A percentile compares a stretch with the other conserved stretches of the same genome.
Conservation (phyloP, 2,888 invertebrate species). For the Chesias legatella region DNA sequence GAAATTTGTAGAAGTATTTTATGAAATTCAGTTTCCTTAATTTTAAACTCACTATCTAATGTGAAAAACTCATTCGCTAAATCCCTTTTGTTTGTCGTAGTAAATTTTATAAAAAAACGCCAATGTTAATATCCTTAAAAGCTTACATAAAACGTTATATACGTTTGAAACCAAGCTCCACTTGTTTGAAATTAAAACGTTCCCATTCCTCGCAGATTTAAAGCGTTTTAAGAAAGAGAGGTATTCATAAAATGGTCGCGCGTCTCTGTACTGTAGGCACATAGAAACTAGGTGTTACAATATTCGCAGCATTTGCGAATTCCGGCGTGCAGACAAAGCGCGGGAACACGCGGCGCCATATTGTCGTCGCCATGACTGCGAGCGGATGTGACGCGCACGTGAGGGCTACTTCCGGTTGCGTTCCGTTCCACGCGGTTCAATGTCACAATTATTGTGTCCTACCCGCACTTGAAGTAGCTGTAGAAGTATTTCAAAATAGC, state of each 20-base stretch:
- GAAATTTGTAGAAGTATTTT: too few relatives aligned
- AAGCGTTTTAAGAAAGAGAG: conserved; percentile 3
- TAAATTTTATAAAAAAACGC: too few relatives aligned
- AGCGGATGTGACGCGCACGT: conserved; percentile 76
- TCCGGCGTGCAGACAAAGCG: conserved; percentile 45
- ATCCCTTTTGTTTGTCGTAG: too few relatives aligned
- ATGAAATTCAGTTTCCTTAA: too few relatives aligned
- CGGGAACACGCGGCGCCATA: conserved; percentile 68
- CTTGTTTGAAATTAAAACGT: too few relatives aligned
- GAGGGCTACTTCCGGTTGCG: conserved; percentile 69
- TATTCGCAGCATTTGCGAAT: conserved; percentile 32
- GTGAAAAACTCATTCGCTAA: too few relatives aligned
- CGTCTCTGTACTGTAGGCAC: conserved; percentile 15
- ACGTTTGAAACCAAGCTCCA: too few relatives aligned
- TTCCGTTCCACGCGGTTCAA: conserved; percentile 75
- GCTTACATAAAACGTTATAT: too few relatives aligned
- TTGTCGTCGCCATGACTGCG: conserved; percentile 69
- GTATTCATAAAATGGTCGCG: conserved; percentile 7
- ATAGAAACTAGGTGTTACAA: conserved; percentile 35
- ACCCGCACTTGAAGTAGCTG: conserved; percentile 41
- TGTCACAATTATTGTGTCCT: conserved; percentile 59
- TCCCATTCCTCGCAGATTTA: neutral
- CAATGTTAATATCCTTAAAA: too few relatives aligned
- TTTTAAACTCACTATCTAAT: too few relatives aligned
- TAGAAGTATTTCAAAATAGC: too few relatives aligned